phyloP scores from a whole-genome alignment of 2,113 vertebrate genomes.

The Ictalurus punctatus region DNA sequence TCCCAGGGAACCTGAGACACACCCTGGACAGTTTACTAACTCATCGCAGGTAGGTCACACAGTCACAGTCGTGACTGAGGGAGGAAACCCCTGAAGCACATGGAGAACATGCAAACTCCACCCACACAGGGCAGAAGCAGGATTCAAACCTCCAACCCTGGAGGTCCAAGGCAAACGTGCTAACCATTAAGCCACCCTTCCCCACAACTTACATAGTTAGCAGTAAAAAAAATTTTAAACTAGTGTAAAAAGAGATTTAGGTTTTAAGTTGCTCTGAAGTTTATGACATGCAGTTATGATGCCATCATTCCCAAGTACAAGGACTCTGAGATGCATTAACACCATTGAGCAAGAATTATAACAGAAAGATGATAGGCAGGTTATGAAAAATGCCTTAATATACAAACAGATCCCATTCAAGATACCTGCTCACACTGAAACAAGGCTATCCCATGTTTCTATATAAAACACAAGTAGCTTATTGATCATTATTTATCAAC shows the following conservation, averaged over 20 bases:
- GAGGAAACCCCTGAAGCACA: too few species aligned
- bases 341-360: neutral
- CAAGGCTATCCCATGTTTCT: neutral
- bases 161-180: too few species aligned
- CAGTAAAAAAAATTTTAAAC: neutral
- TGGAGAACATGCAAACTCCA: too few species aligned
- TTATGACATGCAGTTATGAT: neutral
- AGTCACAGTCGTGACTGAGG: too few species aligned
- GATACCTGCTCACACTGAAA: neutral
- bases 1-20: too few species aligned
- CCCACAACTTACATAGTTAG: neutral
- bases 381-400: neutral
- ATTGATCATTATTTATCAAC: neutral
- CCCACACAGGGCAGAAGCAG: too few species aligned
- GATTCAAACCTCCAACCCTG: too few species aligned
- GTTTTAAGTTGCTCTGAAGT: neutral
- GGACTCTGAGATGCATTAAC: neutral
- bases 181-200: too few species aligned
- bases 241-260: too few species aligned
- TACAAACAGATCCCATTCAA: neutral
- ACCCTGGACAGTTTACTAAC: too few species aligned
- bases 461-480: neutral
- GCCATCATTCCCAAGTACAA: too few species aligned
- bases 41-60: too few species aligned
- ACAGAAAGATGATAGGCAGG: neutral